phyloP scores from a whole-genome alignment of 2,797 vertebrate species.

The Protonibea diacanthus region DNA sequence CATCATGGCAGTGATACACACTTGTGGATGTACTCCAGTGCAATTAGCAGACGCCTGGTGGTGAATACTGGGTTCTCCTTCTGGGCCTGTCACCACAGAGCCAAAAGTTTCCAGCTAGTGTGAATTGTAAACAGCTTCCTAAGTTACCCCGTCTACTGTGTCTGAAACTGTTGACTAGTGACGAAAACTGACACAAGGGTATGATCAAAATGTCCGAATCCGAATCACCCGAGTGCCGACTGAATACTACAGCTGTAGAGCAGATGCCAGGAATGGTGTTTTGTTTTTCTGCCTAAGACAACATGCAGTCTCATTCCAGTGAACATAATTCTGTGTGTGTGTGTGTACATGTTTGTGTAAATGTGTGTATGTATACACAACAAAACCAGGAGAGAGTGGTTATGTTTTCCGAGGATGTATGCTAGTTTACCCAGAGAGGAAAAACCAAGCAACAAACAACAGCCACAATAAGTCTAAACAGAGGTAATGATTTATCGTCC shows the following conservation, averaged over 20 bases:
- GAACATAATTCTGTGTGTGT: slow-evolving; percentile 20
- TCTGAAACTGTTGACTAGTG: background rate
- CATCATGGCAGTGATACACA: background rate
- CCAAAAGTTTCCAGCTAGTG: slow-evolving; percentile 20
- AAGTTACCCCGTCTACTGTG: background rate
- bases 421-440: slow-evolving; percentile 55
- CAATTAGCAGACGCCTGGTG: slow-evolving; percentile 24
- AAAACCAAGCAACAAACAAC: slow-evolving; percentile 67
- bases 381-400: slow-evolving; percentile 43
- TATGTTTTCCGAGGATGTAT: slow-evolving; percentile 65
- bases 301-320: slow-evolving; percentile 23
- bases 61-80: background rate
- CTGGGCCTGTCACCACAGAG: background rate
- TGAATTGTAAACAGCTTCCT: slow-evolving; percentile 12
- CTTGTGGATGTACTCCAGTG: slow-evolving; percentile 4
- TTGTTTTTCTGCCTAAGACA: slow-evolving; percentile 16
- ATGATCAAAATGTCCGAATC: background rate
- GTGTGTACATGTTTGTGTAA: slow-evolving; percentile 7
- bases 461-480: slow-evolving; percentile 62
- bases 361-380: slow-evolving; percentile 33
- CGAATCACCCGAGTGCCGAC: background rate
- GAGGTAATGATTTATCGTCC: slow-evolving; percentile 52
- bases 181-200: background rate
- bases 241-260: slow-evolving; percentile 12
- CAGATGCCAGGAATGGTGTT: background rate